phyloP scores from a whole-genome alignment of 2,113 vertebrate genomes.

The Fregetta grallaria region DNA sequence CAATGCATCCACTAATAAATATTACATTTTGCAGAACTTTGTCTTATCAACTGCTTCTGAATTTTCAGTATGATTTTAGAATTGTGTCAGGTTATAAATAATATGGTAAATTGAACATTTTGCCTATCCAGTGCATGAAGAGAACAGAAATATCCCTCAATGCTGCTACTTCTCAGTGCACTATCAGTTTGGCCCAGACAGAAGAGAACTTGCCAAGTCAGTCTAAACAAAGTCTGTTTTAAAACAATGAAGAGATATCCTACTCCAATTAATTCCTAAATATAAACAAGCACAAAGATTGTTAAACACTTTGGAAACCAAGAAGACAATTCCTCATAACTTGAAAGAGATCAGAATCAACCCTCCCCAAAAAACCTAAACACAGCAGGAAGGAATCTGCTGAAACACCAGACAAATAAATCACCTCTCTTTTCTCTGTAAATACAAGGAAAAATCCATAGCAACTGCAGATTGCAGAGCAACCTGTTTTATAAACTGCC shows the following conservation, averaged over 20 bases:
- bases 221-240: neutral
- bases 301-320: neutral
- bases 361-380: neutral
- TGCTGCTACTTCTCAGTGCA: neutral
- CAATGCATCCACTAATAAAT: neutral
- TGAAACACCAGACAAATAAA: neutral
- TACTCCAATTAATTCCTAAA: neutral
- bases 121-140: neutral
- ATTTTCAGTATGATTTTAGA: neutral
- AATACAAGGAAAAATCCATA: neutral
- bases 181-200: neutral
- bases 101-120: neutral
- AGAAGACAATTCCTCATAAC: neutral
- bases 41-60: neutral
- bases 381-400: neutral
- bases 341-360: neutral
- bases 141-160: neutral
- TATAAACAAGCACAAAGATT: neutral
- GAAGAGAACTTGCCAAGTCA: neutral
- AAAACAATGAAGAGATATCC: neutral
- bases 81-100: neutral
- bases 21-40: neutral
- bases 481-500: neutral
- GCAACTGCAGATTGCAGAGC: neutral
- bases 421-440: neutral